Base-by-base conservation (phyloP, 2,797 vertebrate species). In the Clarias pachynema region DNA sequence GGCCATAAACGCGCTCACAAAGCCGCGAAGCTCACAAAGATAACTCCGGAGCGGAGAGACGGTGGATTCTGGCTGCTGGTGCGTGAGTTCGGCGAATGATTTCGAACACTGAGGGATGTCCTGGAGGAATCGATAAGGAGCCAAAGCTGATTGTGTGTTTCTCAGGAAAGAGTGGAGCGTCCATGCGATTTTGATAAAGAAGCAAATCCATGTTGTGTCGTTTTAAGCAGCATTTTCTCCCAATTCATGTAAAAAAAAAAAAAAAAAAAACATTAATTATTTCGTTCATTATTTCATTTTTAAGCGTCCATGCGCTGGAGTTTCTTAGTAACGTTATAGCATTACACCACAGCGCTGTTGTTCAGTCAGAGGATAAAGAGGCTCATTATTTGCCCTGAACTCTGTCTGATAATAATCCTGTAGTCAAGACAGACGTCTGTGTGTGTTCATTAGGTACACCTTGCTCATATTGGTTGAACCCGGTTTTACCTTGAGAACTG, bases 121-220 rank as follows among this genome's bases (percentile, higher is more conserved):
- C 49, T 86, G 85, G 83, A 88, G 88, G 92, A 90, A 92, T 91
- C 85, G 20, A 93, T 91, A 89, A 91, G n/a, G 31, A 22, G 59
- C 85, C 82, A 80, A 87, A 89, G 74, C 78, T 59, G 86, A 87
- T 82, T 74, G 86, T 84, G 84, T 26, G 31, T 57, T 37, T 78
- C 53, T 31, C 60, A 59, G 53, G 34, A 29, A 20, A 15, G 40
- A 65, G 37, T 44, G n/a, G 49, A 65, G 37, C 26, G 49, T 66
- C 10, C 0, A 18, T 26, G 12, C 18, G 60, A 44, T 80, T 80
- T 65, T 53, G 62, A 80, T 66, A 63, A 80, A 65, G 60, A 63
- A 65, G 34, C 37, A 14, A 62, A 40, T 37, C 34, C 18, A 24
- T 14, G 59, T 79, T 44, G 57, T 79, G 77, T 79, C 24, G 34